Conservation (phyloP, 1,140 invertebrate genomes). For the Apis dorsata region DNA sequence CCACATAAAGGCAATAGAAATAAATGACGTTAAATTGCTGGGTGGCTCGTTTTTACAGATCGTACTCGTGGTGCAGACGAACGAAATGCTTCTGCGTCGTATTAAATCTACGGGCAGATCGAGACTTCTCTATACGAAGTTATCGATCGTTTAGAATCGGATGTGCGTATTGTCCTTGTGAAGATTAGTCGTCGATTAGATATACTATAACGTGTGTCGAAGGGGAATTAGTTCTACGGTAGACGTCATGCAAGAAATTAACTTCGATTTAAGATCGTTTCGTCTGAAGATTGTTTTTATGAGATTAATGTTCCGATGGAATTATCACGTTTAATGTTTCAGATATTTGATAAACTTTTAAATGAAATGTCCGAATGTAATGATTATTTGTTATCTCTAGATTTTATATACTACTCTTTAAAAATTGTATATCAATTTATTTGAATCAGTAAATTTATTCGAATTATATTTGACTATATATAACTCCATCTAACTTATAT, state of each 20-base stretch:
- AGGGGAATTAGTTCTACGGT: conserved; percentile 28
- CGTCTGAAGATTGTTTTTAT: no score
- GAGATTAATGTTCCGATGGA: not conserved
- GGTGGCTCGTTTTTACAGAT: conserved; percentile 55
- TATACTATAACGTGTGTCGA: not conserved
- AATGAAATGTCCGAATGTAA: no score
- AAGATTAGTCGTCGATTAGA: conserved; percentile 49
- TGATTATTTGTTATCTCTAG: no score
- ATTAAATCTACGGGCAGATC: conserved; percentile 9
- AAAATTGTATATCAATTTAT: no score
- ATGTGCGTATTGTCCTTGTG: conserved; percentile 28
- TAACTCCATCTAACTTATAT: no score
- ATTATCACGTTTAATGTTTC: not conserved
- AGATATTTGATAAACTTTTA: no score
- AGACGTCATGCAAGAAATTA: conserved; percentile 35
- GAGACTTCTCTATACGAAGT: not conserved
- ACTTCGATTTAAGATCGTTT: conserved; percentile 1
- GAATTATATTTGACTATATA: no score
- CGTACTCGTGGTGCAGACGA: not conserved
- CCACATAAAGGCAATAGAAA: conserved; percentile 69
- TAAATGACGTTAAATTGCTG: conserved; percentile 70
- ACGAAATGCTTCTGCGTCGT: not conserved
- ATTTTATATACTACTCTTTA: no score
- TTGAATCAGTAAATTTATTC: no score
- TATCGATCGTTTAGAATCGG: not conserved